A percentile compares a stretch with the other conserved stretches of the same genome.
These are phyloP conservation scores for Lasioglossum figueresi DNA, from an alignment of 2,888 invertebrate species.

Conservation along the genomic window DNA sequence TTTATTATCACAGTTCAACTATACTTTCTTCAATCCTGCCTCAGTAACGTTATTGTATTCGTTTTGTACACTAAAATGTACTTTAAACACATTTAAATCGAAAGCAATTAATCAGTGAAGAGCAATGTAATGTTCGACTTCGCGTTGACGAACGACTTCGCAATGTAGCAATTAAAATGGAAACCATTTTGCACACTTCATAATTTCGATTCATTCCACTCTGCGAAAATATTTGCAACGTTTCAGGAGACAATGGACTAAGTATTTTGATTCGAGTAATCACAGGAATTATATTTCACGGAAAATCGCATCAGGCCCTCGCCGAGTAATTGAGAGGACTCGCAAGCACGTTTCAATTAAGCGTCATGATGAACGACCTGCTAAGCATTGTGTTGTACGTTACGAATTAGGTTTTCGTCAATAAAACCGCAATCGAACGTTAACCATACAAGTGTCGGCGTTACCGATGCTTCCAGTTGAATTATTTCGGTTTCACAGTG, in stretches of 20 bases:
- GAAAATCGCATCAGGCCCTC: conserved; percentile 21
- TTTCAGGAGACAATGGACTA: not conserved
- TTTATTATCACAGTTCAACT: not conserved
- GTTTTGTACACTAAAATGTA: not conserved
- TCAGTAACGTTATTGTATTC: not conserved
- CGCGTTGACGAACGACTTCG: not conserved
- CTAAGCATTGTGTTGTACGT: conserved; percentile 36
- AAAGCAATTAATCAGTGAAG: not conserved
- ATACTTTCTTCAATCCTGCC: not conserved
- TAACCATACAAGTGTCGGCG: conserved; percentile 12
- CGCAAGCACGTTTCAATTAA: conserved; percentile 28
- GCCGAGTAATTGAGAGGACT: conserved; percentile 18
- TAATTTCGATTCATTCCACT: not conserved
- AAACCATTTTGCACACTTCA: too few species aligned
- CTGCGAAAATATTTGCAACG: conserved; percentile 38
- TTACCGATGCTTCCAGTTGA: conserved; percentile 20
- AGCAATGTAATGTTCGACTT: not conserved
- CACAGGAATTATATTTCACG: conserved; percentile 43
- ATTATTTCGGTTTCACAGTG: conserved; percentile 23
- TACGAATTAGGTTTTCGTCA: conserved; percentile 53
- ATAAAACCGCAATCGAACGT: conserved; percentile 42
- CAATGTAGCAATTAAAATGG: not conserved
- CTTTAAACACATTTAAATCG: not conserved
- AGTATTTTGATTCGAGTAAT: conserved; percentile 14
- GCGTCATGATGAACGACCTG: conserved; percentile 31